phyloP scores from a whole-genome alignment of 2,888 invertebrate genomes.

The Chironomus riparius region DNA sequence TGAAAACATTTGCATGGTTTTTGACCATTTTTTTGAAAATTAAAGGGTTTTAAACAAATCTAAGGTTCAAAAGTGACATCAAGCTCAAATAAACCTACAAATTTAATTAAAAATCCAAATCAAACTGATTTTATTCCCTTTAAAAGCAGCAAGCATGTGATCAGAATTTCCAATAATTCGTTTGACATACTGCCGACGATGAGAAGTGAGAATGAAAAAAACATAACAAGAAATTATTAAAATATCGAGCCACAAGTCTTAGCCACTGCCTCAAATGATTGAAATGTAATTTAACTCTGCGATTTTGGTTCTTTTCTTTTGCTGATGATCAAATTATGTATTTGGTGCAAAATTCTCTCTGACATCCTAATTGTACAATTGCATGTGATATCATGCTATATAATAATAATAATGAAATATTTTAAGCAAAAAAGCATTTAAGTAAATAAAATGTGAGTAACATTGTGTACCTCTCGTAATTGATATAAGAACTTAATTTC shows the following conservation, averaged over 20 bases:
- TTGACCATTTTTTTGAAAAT: too few species aligned
- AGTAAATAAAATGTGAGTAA: not conserved
- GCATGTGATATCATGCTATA: slow-evolving; percentile 6
- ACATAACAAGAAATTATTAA: too few species aligned
- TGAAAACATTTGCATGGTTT: too few species aligned
- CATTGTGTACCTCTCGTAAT: too few species aligned
- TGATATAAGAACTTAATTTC: not conserved
- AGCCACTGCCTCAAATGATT: too few species aligned
- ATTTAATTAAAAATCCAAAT: too few species aligned
- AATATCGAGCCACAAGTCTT: too few species aligned
- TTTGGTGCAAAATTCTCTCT: not conserved
- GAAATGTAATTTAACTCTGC: not conserved
- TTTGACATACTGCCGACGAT: too few species aligned
- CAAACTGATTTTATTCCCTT: not conserved
- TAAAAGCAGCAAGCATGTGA: not conserved
- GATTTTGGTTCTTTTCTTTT: not conserved
- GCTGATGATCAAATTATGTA: not conserved
- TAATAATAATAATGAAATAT: not conserved
- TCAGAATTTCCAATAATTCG: not conserved
- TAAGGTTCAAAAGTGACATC: too few species aligned
- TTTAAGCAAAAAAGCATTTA: not conserved
- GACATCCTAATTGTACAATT: slow-evolving; percentile 18
- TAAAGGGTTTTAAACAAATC: too few species aligned
- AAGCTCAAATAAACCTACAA: too few species aligned
- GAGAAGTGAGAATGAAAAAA: too few species aligned